Conservation (phyloP, 2,888 invertebrate species). For the Parnassius glacialis region DNA sequence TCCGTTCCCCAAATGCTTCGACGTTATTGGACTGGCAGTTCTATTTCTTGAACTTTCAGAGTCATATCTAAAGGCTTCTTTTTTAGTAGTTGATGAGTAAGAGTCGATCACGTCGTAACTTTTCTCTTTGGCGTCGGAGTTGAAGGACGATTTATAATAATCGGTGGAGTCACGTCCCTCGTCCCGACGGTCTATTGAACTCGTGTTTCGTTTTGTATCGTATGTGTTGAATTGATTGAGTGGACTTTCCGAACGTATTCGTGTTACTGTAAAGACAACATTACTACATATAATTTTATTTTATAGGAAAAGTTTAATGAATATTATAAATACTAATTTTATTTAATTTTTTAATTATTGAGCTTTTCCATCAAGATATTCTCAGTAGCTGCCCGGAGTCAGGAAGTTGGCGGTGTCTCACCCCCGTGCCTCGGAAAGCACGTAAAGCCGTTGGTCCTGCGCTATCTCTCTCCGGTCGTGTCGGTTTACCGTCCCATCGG, state of each 20-base stretch:
- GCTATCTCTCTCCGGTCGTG: too few relatives aligned
- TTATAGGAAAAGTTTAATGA: too few relatives aligned
- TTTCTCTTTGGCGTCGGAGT: conserved; percentile 66
- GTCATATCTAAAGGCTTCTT: conserved; percentile 64
- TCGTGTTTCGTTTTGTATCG: conserved; percentile 64
- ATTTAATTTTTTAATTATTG: too few relatives aligned
- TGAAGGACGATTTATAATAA: conserved; percentile 69
- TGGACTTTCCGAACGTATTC: conserved; percentile 73
- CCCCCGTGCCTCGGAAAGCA: too few relatives aligned
- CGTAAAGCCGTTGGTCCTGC: too few relatives aligned
- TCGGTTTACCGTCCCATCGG: too few relatives aligned
- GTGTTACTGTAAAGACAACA: conserved; percentile 51
- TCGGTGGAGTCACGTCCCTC: conserved; percentile 67
- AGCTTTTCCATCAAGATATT: too few relatives aligned
- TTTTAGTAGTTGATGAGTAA: conserved; percentile 66
- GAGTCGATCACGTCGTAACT: conserved; percentile 72
- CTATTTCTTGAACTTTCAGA: conserved; percentile 71
- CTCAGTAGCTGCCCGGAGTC: too few relatives aligned
- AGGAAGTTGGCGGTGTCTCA: too few relatives aligned
- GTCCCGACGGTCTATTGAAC: conserved; percentile 69
- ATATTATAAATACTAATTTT: too few relatives aligned
- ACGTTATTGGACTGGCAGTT: conserved; percentile 75
- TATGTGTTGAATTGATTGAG: conserved; percentile 66
- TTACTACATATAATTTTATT: conserved; percentile 3
- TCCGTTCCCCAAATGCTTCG: conserved; percentile 77